These are phyloP conservation scores for Epicauta chinensis DNA, from an alignment of 1,140 invertebrate genomes.

Conservation along the genomic window DNA sequence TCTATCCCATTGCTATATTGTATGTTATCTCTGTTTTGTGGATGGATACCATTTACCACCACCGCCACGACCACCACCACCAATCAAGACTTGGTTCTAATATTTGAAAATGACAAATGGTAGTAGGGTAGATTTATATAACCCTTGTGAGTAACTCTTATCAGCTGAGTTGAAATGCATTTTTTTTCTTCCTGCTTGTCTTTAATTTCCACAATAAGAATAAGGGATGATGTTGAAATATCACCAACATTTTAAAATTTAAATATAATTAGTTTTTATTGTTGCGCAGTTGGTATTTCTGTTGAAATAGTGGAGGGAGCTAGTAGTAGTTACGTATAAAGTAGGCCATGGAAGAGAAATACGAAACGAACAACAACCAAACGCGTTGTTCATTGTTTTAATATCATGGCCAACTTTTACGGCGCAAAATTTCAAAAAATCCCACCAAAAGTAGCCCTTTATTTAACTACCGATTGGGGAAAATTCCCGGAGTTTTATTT, in stretches of 20 bases:
- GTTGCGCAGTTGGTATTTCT: slow-evolving; percentile 3
- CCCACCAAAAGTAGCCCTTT: too few relatives aligned
- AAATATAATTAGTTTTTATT: background rate
- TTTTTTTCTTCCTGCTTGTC: background rate
- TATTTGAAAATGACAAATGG: slow-evolving; percentile 26
- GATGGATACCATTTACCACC: background rate
- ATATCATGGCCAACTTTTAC: too few relatives aligned
- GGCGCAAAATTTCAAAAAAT: too few relatives aligned
- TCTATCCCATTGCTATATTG: too few relatives aligned
- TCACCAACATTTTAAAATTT: background rate
- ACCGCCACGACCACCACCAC: background rate
- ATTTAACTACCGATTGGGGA: too few relatives aligned
- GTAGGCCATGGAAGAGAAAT: slow-evolving; percentile 9
- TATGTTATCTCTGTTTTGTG: too few relatives aligned
- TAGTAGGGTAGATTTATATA: slow-evolving; percentile 21
- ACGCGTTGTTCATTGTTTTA: slow-evolving; percentile 4
- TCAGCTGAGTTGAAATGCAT: slow-evolving; percentile 16
- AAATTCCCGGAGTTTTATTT: too few relatives aligned
- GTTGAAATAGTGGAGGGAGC: slow-evolving; percentile 11
- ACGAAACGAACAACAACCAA: background rate
- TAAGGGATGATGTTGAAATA: background rate
- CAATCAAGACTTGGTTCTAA: slow-evolving; percentile 8
- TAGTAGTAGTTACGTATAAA: slow-evolving; percentile 12
- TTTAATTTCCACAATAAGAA: too few relatives aligned
- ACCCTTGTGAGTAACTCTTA: slow-evolving; percentile 22